A percentile compares a stretch with the other conserved stretches of the same genome.
Conservation (phyloP, 2,888 invertebrate species). For the Hofmannophila pseudospretella region DNA sequence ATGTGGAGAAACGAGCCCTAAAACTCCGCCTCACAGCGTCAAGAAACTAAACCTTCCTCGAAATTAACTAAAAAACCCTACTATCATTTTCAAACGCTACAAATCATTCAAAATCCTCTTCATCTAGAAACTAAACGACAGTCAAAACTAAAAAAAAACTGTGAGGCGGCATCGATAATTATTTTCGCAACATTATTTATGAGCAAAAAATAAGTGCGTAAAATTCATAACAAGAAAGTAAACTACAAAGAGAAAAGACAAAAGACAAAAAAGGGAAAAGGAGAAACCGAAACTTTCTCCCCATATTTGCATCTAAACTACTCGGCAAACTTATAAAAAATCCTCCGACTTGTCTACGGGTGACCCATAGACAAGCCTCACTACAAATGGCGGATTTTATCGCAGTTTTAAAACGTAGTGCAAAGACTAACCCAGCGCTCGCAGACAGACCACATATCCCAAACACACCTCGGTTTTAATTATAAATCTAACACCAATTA, state of each 20-base stretch:
- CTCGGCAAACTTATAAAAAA: conserved; percentile 30
- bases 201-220: conserved; percentile 15
- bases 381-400: conserved; percentile 11
- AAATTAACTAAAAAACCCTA: conserved; percentile 52
- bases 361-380: conserved; percentile 17
- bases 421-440: conserved; percentile 38
- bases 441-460: conserved; percentile 69
- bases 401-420: conserved; percentile 22
- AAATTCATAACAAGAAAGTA: conserved; percentile 31
- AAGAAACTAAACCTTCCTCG: conserved; percentile 39
- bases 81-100: conserved; percentile 40
- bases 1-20: conserved; percentile 12
- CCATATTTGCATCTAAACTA: conserved; percentile 24
- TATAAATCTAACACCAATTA: conserved; percentile 64
- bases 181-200: conserved; percentile 7
- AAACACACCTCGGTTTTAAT: conserved; percentile 58
- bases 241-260: conserved; percentile 16
- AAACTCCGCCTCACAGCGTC: conserved; percentile 42
- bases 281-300: conserved; percentile 44
- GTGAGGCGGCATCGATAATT: conserved; percentile 39
- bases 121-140: conserved; percentile 31
- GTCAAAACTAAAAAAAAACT: conserved; percentile 44
- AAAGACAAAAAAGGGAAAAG: conserved; percentile 25
- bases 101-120: conserved; percentile 18
- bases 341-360: conserved; percentile 13